phyloP scores from a whole-genome alignment of 2,888 invertebrate genomes.

The Carcina quercana region DNA sequence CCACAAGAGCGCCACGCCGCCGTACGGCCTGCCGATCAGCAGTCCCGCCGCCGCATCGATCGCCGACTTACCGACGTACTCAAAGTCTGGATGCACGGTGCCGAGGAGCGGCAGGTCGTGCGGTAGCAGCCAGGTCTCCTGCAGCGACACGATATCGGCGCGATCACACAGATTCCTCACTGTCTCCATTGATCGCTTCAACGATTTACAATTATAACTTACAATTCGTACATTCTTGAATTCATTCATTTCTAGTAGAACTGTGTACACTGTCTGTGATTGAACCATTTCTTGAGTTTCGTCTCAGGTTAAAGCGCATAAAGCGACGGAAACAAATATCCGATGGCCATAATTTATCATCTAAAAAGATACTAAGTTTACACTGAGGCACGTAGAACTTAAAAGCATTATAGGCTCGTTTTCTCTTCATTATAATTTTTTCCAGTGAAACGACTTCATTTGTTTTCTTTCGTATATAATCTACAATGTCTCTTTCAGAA shows the following conservation, averaged over 20 bases:
- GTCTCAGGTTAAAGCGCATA: slow-evolving; percentile 4
- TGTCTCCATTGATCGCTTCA: slow-evolving; percentile 16
- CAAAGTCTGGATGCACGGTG: neutral
- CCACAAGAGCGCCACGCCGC: slow-evolving; percentile 13
- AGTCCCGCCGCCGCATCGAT: slow-evolving; percentile 10
- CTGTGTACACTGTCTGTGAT: neutral
- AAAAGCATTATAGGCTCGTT: slow-evolving; percentile 8
- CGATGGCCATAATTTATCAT: slow-evolving; percentile 13
- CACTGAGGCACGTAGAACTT: slow-evolving; percentile 13
- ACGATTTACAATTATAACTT: slow-evolving; percentile 20
- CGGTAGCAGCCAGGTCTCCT: slow-evolving; percentile 21
- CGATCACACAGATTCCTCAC: slow-evolving; percentile 13
- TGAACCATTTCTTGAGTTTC: neutral
- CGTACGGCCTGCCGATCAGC: slow-evolving; percentile 10
- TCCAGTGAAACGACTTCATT: slow-evolving; percentile 5
- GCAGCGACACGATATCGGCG: slow-evolving; percentile 17
- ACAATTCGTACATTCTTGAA: no score
- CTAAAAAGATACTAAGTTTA: slow-evolving; percentile 10
- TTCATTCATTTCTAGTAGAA: neutral
- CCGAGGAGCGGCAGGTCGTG: slow-evolving; percentile 13
- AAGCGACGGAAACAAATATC: slow-evolving; percentile 12
- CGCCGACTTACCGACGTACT: slow-evolving; percentile 6
- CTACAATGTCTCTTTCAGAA: slow-evolving; percentile 9
- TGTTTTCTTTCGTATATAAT: slow-evolving; percentile 13
- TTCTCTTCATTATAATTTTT: slow-evolving; percentile 8